Percentiles rank a stretch among this genome's conserved stretches.
These are phyloP conservation scores for Neodiprion pinetum DNA, from an alignment of 1,140 invertebrate genomes.

Conservation along the genomic window DNA sequence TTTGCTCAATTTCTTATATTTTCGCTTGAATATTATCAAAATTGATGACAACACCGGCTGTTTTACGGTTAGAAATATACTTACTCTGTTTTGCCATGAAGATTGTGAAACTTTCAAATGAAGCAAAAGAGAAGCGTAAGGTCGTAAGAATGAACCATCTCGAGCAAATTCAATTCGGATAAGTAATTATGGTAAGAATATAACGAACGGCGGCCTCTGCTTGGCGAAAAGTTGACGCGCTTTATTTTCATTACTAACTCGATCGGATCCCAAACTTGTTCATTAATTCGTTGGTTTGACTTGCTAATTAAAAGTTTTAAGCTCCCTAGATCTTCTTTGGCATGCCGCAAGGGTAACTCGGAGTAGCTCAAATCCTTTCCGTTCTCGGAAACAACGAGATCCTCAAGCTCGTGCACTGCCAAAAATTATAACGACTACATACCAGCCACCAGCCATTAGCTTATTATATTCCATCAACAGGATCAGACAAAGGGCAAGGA, in stretches of 20 bases:
- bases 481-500: neutral
- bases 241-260: neutral
- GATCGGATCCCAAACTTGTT: neutral
- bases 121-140: neutral
- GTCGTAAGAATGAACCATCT: neutral
- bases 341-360: neutral
- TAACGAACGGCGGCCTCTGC: neutral
- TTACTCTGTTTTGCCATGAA: too few species aligned
- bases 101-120: neutral
- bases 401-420: neutral
- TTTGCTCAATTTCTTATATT: too few species aligned
- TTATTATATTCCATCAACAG: neutral
- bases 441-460: neutral
- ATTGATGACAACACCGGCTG: too few species aligned
- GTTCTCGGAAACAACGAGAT: neutral
- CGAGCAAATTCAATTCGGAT: neutral
- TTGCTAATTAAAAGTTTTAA: slow-evolving; percentile 6
- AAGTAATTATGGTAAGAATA: neutral
- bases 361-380: neutral
- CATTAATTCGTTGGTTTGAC: slow-evolving; percentile 5
- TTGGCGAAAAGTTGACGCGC: neutral
- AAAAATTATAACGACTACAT: neutral
- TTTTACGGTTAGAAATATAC: too few species aligned
- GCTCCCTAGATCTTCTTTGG: neutral
- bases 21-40: too few species aligned